phyloP scores from a whole-genome alignment of 2,113 vertebrate species.

The Hepsetus odoe region DNA sequence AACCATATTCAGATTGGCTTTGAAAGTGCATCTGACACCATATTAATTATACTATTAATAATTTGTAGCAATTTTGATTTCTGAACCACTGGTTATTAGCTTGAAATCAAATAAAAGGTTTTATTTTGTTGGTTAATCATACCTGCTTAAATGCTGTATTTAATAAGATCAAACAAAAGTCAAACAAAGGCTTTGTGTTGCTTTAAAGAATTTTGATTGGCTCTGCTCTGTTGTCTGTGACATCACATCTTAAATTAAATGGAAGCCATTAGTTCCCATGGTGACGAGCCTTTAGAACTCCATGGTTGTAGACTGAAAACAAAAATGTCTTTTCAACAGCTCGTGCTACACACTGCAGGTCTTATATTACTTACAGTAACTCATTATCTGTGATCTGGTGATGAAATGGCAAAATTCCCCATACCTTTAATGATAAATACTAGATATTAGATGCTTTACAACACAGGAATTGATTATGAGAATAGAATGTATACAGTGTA shows the following conservation, averaged over 20 bases:
- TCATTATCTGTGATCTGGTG: no score
- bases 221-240: neutral
- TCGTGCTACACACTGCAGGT: no score
- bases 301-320: neutral
- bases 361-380: no score
- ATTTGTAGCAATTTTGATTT: slow-evolving; percentile 17
- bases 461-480: neutral
- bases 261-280: slow-evolving; percentile 26
- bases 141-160: neutral
- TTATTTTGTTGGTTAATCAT: neutral
- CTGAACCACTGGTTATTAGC: neutral
- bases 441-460: neutral
- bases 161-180: neutral
- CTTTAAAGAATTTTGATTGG: neutral
- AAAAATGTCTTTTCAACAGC: neutral
- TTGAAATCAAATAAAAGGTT: neutral
- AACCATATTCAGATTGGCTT: neutral
- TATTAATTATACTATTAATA: neutral
- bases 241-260: slow-evolving; percentile 6
- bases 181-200: neutral
- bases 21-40: neutral
- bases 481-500: slow-evolving; percentile 29
- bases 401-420: no score
- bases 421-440: no score
- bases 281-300: neutral